These are phyloP conservation scores for Syrista parreyssii DNA, from an alignment of 2,888 invertebrate genomes.

Conservation along the genomic window DNA sequence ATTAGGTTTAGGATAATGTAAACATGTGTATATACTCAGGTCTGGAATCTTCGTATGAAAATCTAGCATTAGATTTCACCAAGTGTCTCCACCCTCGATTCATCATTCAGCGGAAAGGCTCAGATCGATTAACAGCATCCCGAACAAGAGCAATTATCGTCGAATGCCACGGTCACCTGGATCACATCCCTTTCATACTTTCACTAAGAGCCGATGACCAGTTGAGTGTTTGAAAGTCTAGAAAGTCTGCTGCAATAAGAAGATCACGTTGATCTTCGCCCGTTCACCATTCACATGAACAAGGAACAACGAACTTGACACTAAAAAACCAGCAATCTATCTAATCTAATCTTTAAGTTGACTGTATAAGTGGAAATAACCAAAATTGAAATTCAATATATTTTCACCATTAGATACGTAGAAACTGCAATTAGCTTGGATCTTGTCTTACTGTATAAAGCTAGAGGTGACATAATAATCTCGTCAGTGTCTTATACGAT, in stretches of 20 bases:
- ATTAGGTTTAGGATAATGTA: neutral
- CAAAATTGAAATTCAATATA: no score
- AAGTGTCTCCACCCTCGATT: neutral
- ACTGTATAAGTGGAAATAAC: neutral
- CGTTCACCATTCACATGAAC: slow-evolving; percentile 1
- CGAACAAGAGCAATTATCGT: slow-evolving; percentile 11
- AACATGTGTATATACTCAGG: neutral
- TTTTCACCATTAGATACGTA: no score
- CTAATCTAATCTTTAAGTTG: neutral
- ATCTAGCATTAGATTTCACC: neutral
- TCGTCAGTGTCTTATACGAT: no score
- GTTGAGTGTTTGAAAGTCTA: slow-evolving; percentile 55
- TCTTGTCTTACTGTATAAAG: no score
- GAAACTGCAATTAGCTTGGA: no score
- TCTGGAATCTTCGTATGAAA: neutral
- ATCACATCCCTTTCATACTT: slow-evolving; percentile 46
- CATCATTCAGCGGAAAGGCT: neutral
- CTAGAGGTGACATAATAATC: no score
- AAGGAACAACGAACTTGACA: neutral
- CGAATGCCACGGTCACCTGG: slow-evolving; percentile 46
- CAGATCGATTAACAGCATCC: neutral
- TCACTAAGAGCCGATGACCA: slow-evolving; percentile 57
- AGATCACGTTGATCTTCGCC: neutral
- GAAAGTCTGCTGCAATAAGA: slow-evolving; percentile 41
- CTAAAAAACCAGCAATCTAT: neutral